phyloP scores from a whole-genome alignment of 2,797 vertebrate species.

The Luscinia megarhynchos region DNA sequence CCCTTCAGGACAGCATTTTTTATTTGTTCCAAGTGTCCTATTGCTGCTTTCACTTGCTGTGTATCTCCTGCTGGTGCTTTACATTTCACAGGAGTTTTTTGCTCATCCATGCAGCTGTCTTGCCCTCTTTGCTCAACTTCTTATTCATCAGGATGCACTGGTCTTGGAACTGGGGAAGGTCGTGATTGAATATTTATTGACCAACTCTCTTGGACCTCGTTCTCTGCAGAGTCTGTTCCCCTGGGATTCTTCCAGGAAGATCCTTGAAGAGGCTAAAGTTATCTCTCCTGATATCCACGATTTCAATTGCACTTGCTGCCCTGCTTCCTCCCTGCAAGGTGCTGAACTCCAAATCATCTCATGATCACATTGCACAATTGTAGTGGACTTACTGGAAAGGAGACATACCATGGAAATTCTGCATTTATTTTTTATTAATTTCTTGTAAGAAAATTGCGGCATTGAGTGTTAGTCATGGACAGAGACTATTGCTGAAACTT shows the following conservation, averaged over 20 bases:
- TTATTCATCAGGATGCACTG: background rate
- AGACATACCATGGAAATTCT: background rate
- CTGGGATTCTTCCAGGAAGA: background rate
- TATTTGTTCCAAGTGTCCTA: background rate
- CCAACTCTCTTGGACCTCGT: background rate
- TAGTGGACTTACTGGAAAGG: background rate
- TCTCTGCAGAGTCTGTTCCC: background rate
- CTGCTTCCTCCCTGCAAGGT: background rate
- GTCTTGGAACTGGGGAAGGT: background rate
- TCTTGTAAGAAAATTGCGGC: background rate
- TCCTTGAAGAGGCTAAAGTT: background rate
- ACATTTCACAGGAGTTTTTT: background rate
- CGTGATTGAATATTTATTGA: background rate
- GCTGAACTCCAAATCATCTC: background rate
- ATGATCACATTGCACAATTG: background rate
- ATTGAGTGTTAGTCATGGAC: background rate
- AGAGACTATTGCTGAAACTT: background rate
- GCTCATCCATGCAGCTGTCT: background rate
- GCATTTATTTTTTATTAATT: background rate
- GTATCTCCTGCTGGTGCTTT: background rate
- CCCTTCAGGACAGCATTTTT: background rate
- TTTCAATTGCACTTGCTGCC: background rate
- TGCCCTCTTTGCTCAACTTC: background rate
- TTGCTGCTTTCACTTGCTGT: background rate
- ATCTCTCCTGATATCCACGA: background rate